Percentiles rank a stretch among this genome's conserved stretches.
Evolutionary conservation across 2,797 vertebrate genomes (phyloP).

Genomic region (Thripadectes ignobilis): DNA sequence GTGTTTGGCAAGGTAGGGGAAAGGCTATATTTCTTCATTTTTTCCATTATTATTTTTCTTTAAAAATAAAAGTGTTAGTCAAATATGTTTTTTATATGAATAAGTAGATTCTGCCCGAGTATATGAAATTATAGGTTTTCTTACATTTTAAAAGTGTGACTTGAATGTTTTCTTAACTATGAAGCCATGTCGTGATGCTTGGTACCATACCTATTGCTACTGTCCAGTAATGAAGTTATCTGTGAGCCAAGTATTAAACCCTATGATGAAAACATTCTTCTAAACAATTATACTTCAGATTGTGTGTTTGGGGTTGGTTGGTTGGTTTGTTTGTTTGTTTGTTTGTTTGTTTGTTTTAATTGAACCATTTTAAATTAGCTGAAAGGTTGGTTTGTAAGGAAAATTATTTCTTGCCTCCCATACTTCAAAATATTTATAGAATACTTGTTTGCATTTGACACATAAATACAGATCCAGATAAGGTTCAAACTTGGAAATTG

Average conservation of each 20-base stretch:
- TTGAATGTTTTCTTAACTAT: background rate
- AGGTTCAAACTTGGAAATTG: background rate
- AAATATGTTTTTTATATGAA: background rate
- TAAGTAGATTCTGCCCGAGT: background rate
- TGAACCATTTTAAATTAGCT: background rate
- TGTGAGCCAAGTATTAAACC: background rate
- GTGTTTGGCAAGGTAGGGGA: background rate
- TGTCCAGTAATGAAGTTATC: background rate
- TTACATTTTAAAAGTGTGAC: background rate
- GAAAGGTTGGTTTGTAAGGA: background rate
- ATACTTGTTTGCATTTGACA: background rate
- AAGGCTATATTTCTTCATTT: background rate
- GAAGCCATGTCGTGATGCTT: background rate
- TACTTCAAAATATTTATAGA: conserved; percentile 17
- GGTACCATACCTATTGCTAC: background rate
- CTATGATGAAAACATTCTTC: background rate
- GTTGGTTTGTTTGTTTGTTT: background rate
- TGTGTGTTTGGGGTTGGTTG: background rate
- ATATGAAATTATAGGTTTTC: background rate
- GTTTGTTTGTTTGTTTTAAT: background rate
- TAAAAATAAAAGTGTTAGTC: background rate
- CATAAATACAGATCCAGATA: background rate
- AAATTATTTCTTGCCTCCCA: background rate
- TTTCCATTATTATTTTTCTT: background rate
- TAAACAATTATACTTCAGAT: background rate